Conservation (phyloP, 2,888 invertebrate species). For the Drosophila aldrichi region DNA sequence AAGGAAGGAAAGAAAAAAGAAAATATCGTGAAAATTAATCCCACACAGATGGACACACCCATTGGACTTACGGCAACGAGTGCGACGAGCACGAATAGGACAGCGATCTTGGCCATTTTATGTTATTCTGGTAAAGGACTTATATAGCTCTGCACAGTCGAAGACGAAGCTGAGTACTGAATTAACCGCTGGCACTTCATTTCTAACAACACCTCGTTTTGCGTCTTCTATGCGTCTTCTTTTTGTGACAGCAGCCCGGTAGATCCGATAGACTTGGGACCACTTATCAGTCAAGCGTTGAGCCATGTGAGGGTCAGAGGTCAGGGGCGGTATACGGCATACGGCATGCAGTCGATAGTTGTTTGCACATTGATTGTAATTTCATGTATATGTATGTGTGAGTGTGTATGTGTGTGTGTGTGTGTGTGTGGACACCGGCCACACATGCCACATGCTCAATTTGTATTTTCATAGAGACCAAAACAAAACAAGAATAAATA, state of each 20-base stretch:
- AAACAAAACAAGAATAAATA: neutral
- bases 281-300: slow-evolving; percentile 17
- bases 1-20: no score
- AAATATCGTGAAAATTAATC: no score
- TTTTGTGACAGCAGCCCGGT: neutral
- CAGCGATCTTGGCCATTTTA: slow-evolving; percentile 60
- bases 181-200: neutral
- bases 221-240: slow-evolving; percentile 27
- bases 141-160: slow-evolving; percentile 40
- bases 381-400: neutral
- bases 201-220: slow-evolving; percentile 49
- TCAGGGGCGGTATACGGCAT: slow-evolving; percentile 1
- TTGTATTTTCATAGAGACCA: slow-evolving; percentile 7
- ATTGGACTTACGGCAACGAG: slow-evolving; percentile 55
- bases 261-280: neutral
- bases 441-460: neutral
- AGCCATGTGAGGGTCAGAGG: neutral
- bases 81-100: slow-evolving; percentile 48
- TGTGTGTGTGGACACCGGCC: neutral
- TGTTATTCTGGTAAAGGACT: slow-evolving; percentile 7
- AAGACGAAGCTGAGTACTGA: slow-evolving; percentile 52
- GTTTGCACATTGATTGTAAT: slow-evolving; percentile 3
- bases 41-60: neutral
- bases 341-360: slow-evolving; percentile 9
- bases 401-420: neutral